Evolutionary conservation across 2,113 vertebrate species (phyloP), one percentile per base, ranked within the genome.

Genomic region (Grantiella picta): DNA sequence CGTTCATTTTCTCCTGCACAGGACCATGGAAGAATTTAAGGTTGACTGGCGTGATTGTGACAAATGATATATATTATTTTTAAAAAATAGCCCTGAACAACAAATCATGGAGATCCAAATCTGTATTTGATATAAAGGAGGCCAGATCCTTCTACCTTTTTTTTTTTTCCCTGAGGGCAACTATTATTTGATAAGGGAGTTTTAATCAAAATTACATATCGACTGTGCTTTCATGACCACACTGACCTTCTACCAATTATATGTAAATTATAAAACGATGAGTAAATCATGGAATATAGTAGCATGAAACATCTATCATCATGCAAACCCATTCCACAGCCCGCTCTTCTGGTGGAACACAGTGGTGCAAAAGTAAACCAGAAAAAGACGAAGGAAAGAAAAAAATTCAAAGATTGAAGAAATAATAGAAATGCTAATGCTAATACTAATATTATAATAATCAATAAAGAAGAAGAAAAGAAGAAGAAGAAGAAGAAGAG

Each of bases 241-340:
- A 44, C 9, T 85, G 61, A n/a, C 61, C 63, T 91, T 96, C 78
- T 69, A 85, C 27, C 82, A 96, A 90, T 40, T 79, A 64, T 19
- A 71, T 89, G 78, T 79, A 89, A 94, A 92, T 72, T 68, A 28
- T 79, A 68, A 79, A 95, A 91, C 78, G 42, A 56, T 66, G 82
- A 75, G 60, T 25, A 94, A 60, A 90, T 93, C 22, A 31, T 53
- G 82, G 21, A 66, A 82, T 70, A 86, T 63, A 86, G 69, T 90
- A 94, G 36, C 40, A 61, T 3, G 16, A 90, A 66, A 50, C 27
- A 73, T 86, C 50, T 91, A 66, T 82, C 15, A 7, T 80, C 50
- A 44, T 20, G 40, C 8, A 93, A 94, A 71, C 21, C 15, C 45
- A 11, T 45, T 92, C 28, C 40, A 45, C 78, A n/a, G 11, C 42